A percentile compares a stretch with the other conserved stretches of the same genome.
Conservation (phyloP, 2,888 invertebrate genomes). For the Petrophora chlorosata region DNA sequence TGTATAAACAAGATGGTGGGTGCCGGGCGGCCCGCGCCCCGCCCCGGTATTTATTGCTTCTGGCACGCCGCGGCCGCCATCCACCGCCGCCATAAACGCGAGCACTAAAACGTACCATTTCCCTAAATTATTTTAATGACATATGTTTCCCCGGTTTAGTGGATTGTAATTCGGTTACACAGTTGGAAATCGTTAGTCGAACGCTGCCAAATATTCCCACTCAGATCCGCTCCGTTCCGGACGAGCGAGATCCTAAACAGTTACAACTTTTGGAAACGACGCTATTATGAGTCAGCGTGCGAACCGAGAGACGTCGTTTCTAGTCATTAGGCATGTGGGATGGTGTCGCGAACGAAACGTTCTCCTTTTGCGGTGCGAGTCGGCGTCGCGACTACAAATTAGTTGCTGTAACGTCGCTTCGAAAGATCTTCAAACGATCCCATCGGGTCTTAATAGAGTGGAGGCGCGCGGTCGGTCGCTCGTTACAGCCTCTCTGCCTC, state of each 20-base stretch:
- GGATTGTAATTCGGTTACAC: constrained; percentile 65
- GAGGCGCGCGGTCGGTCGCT: constrained; percentile 46
- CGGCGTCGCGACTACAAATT: constrained; percentile 66
- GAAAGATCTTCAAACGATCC: constrained; percentile 56
- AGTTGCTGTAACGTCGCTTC: constrained; percentile 55
- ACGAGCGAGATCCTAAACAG: constrained; percentile 39
- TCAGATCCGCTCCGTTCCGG: constrained; percentile 17
- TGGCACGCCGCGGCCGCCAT: constrained; percentile 60
- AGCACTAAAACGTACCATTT: constrained; percentile 73
- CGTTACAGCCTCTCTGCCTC: constrained; percentile 54
- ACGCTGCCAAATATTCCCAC: constrained; percentile 54
- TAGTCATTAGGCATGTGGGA: constrained; percentile 63
- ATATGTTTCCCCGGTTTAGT: constrained; percentile 64
- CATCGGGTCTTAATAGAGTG: constrained; percentile 62
- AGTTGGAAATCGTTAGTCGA: constrained; percentile 52
- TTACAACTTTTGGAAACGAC: constrained; percentile 44
- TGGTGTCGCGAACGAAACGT: constrained; percentile 48
- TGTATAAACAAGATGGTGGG: constrained; percentile 69
- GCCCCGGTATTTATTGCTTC: constrained; percentile 71
- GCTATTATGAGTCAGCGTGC: constrained; percentile 41
- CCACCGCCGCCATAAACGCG: constrained; percentile 67
- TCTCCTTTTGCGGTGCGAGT: constrained; percentile 60
- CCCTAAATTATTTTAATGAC: constrained; percentile 76
- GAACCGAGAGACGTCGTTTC: constrained; percentile 47
- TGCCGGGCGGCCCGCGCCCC: constrained; percentile 48